Base-by-base conservation (phyloP, 2,113 vertebrate species). In the Pongo pygmaeus region DNA sequence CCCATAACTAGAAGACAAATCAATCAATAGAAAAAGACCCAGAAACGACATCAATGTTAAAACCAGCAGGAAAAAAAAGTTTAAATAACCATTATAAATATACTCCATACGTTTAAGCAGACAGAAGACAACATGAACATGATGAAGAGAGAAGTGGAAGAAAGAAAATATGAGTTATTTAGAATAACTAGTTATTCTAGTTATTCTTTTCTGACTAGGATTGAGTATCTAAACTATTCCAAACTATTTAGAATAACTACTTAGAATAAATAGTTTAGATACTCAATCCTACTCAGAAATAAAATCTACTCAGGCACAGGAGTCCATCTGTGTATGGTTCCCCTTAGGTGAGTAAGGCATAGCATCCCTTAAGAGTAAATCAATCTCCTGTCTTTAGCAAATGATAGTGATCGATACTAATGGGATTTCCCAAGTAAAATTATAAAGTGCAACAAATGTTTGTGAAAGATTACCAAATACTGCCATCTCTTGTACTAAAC, bases 351-450 rank as follows among this genome's bases (percentile, higher is more conserved):
- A 93, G 64, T 95, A 91, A 93, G 38, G 48, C 14, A 67, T 2
- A 67, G 48, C 6, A 84, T 32, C 55, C 5, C 50, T 50, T 94
- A 96, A 32, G 6, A 91, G 52, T 38, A 59, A 85, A 85, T 88
- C n/a, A 27, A 70, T 67, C 72, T 85, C 4, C 0, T 57, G 48
- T 50, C 35, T 93, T 96, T 61, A 92, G 7, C 46, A 92, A 96
- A 83, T 50, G 25, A 92, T 6, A 91, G 12, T 55, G 67, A 96
- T 35, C 35, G 89, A 88, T 77, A 77, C 3, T 92, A 84, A 89
- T 69, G 17, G 35, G 64, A n/a, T 90, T 94, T 97, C n/a, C 64
- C 16, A 93, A 92, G 30, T 85, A 92, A 92, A 96, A 69, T 11
- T 77, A n/a, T 94, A 40, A 93, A 77, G 4, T 69, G 6, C 20